phyloP scores from a whole-genome alignment of 1,140 invertebrate species.

The Psilanteris sp. region DNA sequence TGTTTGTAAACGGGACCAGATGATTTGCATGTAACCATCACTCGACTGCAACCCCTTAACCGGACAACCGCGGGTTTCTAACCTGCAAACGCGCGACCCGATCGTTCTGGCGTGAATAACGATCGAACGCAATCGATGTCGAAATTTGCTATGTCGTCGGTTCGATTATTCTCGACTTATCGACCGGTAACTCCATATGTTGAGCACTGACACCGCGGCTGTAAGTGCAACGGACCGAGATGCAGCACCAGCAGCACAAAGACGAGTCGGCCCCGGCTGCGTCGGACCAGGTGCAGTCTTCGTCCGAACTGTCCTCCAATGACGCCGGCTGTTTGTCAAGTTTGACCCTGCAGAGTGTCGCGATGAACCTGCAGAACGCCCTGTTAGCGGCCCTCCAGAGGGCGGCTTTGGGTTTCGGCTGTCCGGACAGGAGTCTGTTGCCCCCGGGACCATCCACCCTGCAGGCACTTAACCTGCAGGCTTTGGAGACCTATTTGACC shows the following conservation, averaged over 20 bases:
- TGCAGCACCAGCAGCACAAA: conserved; percentile 69
- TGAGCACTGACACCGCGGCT: conserved; percentile 11
- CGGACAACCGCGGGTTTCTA: too few relatives aligned
- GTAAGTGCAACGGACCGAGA: conserved; percentile 39
- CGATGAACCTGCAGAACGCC: conserved; percentile 75
- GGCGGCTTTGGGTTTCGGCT: conserved; percentile 84
- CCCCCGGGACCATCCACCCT: conserved; percentile 88
- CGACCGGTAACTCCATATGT: background rate
- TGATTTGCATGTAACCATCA: conserved; percentile 7
- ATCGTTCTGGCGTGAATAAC: background rate
- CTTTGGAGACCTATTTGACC: conserved; percentile 89
- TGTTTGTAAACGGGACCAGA: background rate
- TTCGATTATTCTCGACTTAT: background rate
- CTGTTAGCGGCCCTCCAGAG: conserved; percentile 80
- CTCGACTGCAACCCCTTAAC: too few relatives aligned
- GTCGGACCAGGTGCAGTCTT: conserved; percentile 54
- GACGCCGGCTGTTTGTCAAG: conserved; percentile 67
- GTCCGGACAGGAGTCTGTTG: conserved; percentile 86
- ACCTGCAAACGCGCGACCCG: conserved; percentile 2
- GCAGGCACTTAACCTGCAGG: conserved; percentile 89
- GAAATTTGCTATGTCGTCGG: background rate
- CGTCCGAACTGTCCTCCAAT: conserved; percentile 48
- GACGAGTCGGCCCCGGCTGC: conserved; percentile 31
- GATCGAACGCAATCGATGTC: too few relatives aligned
- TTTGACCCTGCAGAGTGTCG: conserved; percentile 75